These are phyloP conservation scores for Choreutis nemorana DNA, from an alignment of 2,888 invertebrate genomes.

Conservation along the genomic window DNA sequence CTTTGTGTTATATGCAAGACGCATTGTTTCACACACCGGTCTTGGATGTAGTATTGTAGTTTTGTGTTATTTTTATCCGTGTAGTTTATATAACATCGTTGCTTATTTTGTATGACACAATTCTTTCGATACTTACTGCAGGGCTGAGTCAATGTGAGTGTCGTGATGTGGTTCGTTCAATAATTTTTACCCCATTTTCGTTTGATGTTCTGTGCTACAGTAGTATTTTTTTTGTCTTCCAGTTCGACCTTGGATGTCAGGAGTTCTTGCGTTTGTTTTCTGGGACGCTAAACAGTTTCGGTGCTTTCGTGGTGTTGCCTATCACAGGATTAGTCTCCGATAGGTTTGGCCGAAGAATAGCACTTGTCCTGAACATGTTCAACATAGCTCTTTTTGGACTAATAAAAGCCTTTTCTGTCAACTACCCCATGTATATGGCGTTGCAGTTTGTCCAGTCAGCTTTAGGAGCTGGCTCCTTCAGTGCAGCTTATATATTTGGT, in stretches of 20 bases:
- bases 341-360: conserved; percentile 60
- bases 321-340: conserved; percentile 76
- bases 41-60: too few species aligned
- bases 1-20: too few species aligned
- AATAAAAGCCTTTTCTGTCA: conserved; percentile 61
- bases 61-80: too few species aligned
- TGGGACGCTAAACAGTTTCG: conserved; percentile 75
- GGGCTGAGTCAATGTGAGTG: too few species aligned
- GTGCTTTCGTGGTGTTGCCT: conserved; percentile 73
- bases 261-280: conserved; percentile 76
- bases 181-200: neutral
- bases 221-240: conserved; percentile 18
- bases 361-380: conserved; percentile 52
- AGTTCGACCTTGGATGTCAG: conserved; percentile 72
- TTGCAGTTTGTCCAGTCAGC: conserved; percentile 63
- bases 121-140: too few species aligned
- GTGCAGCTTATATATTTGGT: conserved; percentile 55
- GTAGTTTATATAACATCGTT: too few species aligned
- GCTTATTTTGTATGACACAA: too few species aligned
- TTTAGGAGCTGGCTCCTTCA: conserved; percentile 59
- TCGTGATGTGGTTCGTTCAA: too few species aligned
- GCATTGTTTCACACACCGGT: too few species aligned
- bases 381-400: conserved; percentile 52
- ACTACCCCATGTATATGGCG: conserved; percentile 59
- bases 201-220: conserved; percentile 1